A percentile compares a stretch with the other conserved stretches of the same genome.
Conservation (phyloP, 2,113 vertebrate species). For the Narcine bancroftii region DNA sequence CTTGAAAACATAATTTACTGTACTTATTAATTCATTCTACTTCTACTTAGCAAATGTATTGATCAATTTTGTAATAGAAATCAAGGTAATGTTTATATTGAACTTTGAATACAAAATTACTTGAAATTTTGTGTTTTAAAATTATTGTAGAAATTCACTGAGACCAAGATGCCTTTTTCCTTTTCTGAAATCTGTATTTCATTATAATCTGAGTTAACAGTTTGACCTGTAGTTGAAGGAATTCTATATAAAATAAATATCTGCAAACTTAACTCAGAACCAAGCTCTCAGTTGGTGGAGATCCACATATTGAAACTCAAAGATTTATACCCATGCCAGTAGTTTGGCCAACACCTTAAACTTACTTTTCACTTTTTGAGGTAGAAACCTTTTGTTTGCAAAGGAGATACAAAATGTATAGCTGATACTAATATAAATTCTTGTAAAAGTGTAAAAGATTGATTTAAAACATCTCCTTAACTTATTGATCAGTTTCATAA, state of each 20-base stretch:
- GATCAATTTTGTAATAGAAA: slow-evolving; percentile 26
- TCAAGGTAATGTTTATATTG: background rate
- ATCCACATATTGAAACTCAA: background rate
- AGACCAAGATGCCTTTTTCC: background rate
- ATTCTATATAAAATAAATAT: background rate
- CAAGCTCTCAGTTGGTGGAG: background rate
- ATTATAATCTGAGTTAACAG: background rate
- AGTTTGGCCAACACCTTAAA: background rate
- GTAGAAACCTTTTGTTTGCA: background rate
- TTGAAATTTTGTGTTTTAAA: no score
- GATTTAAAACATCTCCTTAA: slow-evolving; percentile 92
- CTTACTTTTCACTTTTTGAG: background rate
- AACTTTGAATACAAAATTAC: no score
- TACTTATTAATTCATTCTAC: background rate
- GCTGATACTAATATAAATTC: slow-evolving; percentile 55
- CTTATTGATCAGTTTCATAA: slow-evolving; percentile 47
- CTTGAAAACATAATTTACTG: background rate
- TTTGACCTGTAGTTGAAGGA: background rate
- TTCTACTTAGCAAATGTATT: background rate
- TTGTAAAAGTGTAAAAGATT: slow-evolving; percentile 55
- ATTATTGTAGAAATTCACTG: no score
- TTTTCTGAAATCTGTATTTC: background rate
- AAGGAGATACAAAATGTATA: slow-evolving; percentile 4
- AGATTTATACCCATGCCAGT: background rate
- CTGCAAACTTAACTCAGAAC: background rate